Base-by-base conservation (phyloP, 2,113 vertebrate genomes). In the Speoplatyrhinus poulsoni region DNA sequence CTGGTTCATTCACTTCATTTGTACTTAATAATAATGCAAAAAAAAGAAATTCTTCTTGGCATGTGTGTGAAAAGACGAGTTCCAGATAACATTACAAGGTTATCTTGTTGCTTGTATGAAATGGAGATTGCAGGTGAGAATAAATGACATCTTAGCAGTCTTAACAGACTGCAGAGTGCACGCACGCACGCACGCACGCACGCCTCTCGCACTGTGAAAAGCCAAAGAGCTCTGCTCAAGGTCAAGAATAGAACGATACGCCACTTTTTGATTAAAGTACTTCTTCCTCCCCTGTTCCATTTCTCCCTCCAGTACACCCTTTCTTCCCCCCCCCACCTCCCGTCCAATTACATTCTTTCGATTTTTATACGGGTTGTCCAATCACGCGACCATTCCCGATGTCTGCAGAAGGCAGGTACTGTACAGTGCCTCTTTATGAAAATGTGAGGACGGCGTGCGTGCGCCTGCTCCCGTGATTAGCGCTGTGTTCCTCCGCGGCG, bases 331-430 rank as follows among this genome's bases (percentile, higher is more conserved):
- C 13, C 62, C 12, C 48, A 36, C 56, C 15, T 15, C 7, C 1
- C 19, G 13, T 13, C 13, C 10, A 11, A 46, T 52, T 15, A 3
- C 11, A 12, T 41, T 50, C 10, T 16, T 52, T n/a, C 13, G 11
- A 9, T 46, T 10, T 50, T 53, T 63, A 61, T 70, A 81, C 70
- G 72, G 47, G 60, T 47, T 62, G 66, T 78, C 73, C 76, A 74
- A 75, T 84, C 77, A 82, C 76, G 66, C 55, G n/a, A 50, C 46
- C 46, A 60, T 81, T 77, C 46, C 76, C 67, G 69, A 15, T 66
- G 67, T n/a, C 59, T 58, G 75, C 78, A 73, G 36, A 55, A 59
- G 64, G 79, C 67, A 12, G 70, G 46, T 47, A 26, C 26, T 26
- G 26, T 3, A 26, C 26, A 26, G 36, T 41, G 26, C 13, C 60